Percentiles rank a stretch among this genome's conserved stretches.
These are phyloP conservation scores for Polylopha cassiicola DNA, from an alignment of 2,888 invertebrate genomes.

Conservation along the genomic window DNA sequence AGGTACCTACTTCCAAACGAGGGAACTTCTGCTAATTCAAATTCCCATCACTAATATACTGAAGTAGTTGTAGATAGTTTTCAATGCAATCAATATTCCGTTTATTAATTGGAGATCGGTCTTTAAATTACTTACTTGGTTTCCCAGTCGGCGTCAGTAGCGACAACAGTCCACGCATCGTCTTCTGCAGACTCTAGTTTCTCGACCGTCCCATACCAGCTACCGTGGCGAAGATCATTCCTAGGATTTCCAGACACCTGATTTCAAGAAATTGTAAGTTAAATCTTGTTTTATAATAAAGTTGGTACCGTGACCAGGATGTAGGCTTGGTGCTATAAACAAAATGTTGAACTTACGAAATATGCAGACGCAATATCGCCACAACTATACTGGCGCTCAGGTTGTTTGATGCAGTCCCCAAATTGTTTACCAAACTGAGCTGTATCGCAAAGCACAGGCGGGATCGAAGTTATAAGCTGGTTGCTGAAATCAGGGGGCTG, in stretches of 20 bases:
- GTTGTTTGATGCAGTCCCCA: constrained; percentile 85
- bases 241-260: constrained; percentile 89
- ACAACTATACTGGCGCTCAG: constrained; percentile 77
- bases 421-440: constrained; percentile 84
- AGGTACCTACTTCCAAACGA: background rate
- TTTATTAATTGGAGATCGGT: too few species aligned
- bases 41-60: too few species aligned
- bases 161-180: constrained; percentile 83
- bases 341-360: constrained; percentile 80
- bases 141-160: constrained; percentile 92
- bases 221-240: constrained; percentile 85
- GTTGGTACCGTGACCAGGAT: too few species aligned
- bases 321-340: constrained; percentile 1
- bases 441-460: constrained; percentile 88
- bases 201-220: constrained; percentile 85
- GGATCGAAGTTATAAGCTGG: constrained; percentile 84
- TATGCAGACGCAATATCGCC: constrained; percentile 83
- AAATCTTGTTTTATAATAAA: too few species aligned
- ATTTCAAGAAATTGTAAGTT: too few species aligned
- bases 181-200: constrained; percentile 70
- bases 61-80: too few species aligned
- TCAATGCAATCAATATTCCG: too few species aligned
- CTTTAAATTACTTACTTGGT: constrained; percentile 83
- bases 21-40: background rate
- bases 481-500: constrained; percentile 84